Evolutionary conservation across 2,888 invertebrate genomes (phyloP), one percentile per base, ranked within the genome.

Genomic region (Pristionchus arcanus): DNA sequence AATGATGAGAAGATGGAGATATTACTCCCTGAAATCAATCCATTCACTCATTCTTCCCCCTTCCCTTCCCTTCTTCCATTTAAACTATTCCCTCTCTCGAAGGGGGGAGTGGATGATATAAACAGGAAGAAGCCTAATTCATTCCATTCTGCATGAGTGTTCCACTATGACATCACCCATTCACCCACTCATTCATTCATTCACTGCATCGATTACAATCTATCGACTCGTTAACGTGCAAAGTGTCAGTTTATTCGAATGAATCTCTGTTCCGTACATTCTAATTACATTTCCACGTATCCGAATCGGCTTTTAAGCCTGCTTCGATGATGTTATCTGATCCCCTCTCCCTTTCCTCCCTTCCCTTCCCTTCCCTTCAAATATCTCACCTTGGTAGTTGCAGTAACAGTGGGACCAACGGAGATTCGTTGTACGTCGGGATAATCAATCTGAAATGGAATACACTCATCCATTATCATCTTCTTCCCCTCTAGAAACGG

Each of bases 381-480:
- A 11, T 77, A 42, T 25, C 77, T 77, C 42, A 42, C 77, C 77
- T 77, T 77, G 25, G 77, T 86, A 11, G 86, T 86, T 0, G 86
- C 66, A 28, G 86, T 86, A 21, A 86, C 86, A 15, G 86, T 86
- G 13, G 86, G 42, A 15, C 86, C 86, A 34, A 66, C 86, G 16
- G 63, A 86, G 42, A 86, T 86, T 25, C 66, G 2, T n/a, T 59
- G 90, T 34, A 91, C 91, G 53, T 91, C 90, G n/a, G 92, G 92
- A 86, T 93, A 93, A 86, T 92, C 93, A 49, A 93, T 93, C 93
- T 93, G 89, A 16, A 93, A 92, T 49, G 28, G 42, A 42, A 25
- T 0, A 34, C 21, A 74, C 34, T 74, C 74, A 74, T 63, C 63
- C 25, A 4, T 63, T 63, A 63, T 63, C 63, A 63, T 63, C 34